Evolutionary conservation across 37 sponge, comb jelly and placozoan genomes (phyloP).

Genomic region (Aplysina aerophoba): DNA sequence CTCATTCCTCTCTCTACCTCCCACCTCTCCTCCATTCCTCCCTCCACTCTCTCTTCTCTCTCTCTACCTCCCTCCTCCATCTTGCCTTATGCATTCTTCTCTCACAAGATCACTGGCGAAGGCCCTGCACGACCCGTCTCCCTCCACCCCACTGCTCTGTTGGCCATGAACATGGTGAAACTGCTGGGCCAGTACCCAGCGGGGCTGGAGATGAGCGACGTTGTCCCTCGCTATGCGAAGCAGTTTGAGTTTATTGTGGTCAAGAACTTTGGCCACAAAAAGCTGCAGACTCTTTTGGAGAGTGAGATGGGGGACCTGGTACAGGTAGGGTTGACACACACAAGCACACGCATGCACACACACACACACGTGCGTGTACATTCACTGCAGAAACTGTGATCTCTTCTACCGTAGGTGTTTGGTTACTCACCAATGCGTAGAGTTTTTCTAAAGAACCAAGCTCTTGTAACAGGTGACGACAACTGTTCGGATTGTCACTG

Average conservation of each 20-base stretch:
- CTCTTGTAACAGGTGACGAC: neutral
- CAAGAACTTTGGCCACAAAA: conserved; percentile 44
- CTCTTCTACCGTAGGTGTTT: neutral
- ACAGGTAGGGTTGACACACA: conserved; percentile 30
- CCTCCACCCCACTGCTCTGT: conserved; percentile 33
- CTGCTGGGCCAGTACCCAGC: conserved; percentile 51
- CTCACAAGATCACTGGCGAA: conserved; percentile 44
- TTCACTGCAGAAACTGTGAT: neutral
- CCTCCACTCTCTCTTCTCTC: neutral
- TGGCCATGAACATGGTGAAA: conserved; percentile 52
- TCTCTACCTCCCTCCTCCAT: neutral
- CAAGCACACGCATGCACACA: neutral
- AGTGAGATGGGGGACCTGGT: conserved; percentile 61
- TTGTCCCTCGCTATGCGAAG: conserved; percentile 57
- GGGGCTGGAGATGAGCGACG: conserved; percentile 50
- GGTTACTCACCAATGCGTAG: neutral
- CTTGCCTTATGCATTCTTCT: no score
- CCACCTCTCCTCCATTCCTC: neutral
- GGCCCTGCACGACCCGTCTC: conserved; percentile 40
- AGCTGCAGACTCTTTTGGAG: conserved; percentile 51
- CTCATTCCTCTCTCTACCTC: neutral
- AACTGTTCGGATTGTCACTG: neutral
- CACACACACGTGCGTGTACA: neutral
- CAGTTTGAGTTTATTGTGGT: conserved; percentile 41
- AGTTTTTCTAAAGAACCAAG: neutral